Evolutionary conservation across 2,113 vertebrate genomes (phyloP).

Genomic region (Ceyx cyanopectus): DNA sequence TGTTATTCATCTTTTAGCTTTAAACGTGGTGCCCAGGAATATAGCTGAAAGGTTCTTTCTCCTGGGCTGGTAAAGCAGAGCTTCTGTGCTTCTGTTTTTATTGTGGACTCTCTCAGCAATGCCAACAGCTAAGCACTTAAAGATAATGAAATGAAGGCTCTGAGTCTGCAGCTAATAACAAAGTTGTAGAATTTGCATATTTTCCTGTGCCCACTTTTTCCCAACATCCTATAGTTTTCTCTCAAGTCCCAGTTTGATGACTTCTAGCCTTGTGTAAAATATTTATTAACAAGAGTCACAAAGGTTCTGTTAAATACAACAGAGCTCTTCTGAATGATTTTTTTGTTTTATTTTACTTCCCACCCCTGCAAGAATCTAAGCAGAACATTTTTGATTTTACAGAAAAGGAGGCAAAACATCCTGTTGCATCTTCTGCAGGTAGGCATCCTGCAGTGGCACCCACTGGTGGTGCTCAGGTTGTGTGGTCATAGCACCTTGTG

Average conservation of each 20-base stretch:
- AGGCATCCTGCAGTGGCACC: neutral
- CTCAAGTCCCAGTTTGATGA: neutral
- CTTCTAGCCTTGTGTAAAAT: conserved; percentile 16
- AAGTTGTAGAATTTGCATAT: conserved; percentile 18
- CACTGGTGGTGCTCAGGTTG: neutral
- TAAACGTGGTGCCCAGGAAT: neutral
- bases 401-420: neutral
- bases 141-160: conserved; percentile 29
- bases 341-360: neutral
- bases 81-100: conserved; percentile 30
- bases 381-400: neutral
- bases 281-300: neutral
- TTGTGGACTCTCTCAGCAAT: neutral
- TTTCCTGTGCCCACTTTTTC: neutral
- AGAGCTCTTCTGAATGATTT: neutral
- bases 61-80: neutral
- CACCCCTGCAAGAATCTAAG: neutral
- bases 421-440: neutral
- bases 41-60: neutral
- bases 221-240: neutral
- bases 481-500: rapidly evolving
- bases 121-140: neutral
- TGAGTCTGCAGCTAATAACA: neutral
- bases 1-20: neutral
- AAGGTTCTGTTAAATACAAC: neutral